phyloP scores from a whole-genome alignment of 2,888 invertebrate species.

The Leptopilina myrica region DNA sequence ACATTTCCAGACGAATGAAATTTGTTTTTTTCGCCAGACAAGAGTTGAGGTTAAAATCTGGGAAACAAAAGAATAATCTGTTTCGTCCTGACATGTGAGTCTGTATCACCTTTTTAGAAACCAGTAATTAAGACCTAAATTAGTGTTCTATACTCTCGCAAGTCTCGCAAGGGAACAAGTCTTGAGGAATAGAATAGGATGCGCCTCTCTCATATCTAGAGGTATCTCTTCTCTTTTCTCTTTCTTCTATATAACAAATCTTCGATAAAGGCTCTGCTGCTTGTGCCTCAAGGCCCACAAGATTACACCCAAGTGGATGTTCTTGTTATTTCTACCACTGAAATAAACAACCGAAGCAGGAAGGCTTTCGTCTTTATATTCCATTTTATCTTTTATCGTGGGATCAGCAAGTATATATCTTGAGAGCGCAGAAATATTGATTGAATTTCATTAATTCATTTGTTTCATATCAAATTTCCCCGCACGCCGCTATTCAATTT shows the following conservation, averaged over 20 bases:
- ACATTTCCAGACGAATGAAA: not conserved
- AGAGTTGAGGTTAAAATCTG: not conserved
- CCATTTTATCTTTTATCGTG: conserved; percentile 12
- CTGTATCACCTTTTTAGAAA: conserved; percentile 34
- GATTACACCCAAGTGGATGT: conserved; percentile 39
- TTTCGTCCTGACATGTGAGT: not conserved
- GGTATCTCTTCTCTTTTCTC: conserved; percentile 1
- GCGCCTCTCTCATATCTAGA: not conserved
- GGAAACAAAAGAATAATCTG: conserved; percentile 24
- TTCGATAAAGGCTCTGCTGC: conserved; percentile 8
- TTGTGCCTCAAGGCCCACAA: conserved; percentile 23
- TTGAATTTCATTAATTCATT: conserved; percentile 22
- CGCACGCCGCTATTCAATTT: not conserved
- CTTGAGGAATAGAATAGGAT: conserved; percentile 9
- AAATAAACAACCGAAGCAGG: conserved; percentile 32
- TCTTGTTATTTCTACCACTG: conserved; percentile 30
- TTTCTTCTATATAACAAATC: not conserved
- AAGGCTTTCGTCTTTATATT: conserved; percentile 8
- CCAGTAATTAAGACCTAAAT: conserved; percentile 34
- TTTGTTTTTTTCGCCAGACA: not conserved
- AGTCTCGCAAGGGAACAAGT: not conserved
- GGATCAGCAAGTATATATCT: not conserved
- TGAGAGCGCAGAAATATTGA: conserved; percentile 9
- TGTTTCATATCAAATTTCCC: not conserved
- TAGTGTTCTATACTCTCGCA: conserved; percentile 8